A percentile compares a stretch with the other conserved stretches of the same genome.
Conservation (phyloP, 2,888 invertebrate species). For the Merodon equestris region DNA sequence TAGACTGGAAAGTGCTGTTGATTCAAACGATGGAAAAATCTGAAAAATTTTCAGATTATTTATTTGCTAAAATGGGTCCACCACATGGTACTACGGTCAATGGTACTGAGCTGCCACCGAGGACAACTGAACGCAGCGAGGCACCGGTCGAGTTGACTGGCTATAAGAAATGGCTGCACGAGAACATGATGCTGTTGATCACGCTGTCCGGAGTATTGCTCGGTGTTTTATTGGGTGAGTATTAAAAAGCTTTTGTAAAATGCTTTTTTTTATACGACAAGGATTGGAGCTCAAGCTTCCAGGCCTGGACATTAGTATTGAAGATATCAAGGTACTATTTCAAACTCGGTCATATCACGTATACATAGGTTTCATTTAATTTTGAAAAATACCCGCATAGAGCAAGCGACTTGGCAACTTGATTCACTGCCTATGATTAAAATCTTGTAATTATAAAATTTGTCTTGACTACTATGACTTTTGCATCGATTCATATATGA, state of each 20-base stretch:
- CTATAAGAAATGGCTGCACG: slow-evolving; percentile 84
- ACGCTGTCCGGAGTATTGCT: slow-evolving; percentile 89
- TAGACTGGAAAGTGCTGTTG: slow-evolving; percentile 47
- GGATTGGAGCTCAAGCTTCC: not conserved
- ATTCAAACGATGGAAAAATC: slow-evolving; percentile 81
- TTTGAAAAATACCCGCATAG: no score
- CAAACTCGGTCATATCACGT: no score
- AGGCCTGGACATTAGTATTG: no score
- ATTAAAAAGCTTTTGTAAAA: not conserved
- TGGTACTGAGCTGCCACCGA: slow-evolving; percentile 80
- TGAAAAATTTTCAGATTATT: slow-evolving; percentile 87
- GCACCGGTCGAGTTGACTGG: slow-evolving; percentile 85
- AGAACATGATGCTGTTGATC: slow-evolving; percentile 88
- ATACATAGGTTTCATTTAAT: no score
- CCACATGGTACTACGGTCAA: slow-evolving; percentile 80
- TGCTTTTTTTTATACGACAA: not conserved
- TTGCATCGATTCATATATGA: no score
- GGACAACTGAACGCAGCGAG: slow-evolving; percentile 82
- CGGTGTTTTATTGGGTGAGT: slow-evolving; percentile 86
- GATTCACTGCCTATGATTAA: no score
- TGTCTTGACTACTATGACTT: no score
- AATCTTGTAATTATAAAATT: no score
- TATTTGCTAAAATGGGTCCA: slow-evolving; percentile 89
- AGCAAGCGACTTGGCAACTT: no score
- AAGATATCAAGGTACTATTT: no score